Conservation (phyloP, 2,888 invertebrate genomes). For the Leptinotarsa juncta region DNA sequence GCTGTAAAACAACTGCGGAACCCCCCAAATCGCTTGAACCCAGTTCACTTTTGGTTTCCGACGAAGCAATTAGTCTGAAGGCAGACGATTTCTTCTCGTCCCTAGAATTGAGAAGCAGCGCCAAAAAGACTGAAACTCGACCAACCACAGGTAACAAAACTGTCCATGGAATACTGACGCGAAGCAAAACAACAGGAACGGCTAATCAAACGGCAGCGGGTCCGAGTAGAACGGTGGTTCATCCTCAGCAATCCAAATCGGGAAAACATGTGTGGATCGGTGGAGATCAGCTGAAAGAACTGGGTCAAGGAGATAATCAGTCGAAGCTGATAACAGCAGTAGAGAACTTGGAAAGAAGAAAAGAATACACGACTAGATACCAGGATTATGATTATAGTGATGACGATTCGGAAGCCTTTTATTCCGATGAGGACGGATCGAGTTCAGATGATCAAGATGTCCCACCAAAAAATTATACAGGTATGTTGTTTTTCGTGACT, state of each 20-base stretch:
- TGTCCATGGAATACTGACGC: constrained; percentile 63
- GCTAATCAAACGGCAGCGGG: constrained; percentile 50
- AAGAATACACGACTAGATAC: constrained; percentile 67
- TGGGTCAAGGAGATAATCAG: constrained; percentile 71
- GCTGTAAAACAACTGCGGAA: constrained; percentile 68
- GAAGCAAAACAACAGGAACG: constrained; percentile 64
- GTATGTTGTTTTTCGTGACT: constrained; percentile 21
- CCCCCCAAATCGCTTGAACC: constrained; percentile 59
- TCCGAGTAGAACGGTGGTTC: constrained; percentile 46
- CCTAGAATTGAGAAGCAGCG: constrained; percentile 81
- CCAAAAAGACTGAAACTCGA: constrained; percentile 67
- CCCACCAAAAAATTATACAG: constrained; percentile 71
- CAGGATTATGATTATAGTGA: constrained; percentile 62
- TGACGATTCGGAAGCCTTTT: constrained; percentile 54
- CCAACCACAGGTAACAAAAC: constrained; percentile 63
- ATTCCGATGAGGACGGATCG: constrained; percentile 57
- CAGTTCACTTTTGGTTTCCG: constrained; percentile 60
- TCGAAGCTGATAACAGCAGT: constrained; percentile 75
- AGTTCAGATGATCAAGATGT: constrained; percentile 65
- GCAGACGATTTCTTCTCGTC: constrained; percentile 91
- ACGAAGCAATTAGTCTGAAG: constrained; percentile 73
- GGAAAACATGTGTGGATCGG: constrained; percentile 74
- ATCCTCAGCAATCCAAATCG: constrained; percentile 58
- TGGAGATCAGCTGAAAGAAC: constrained; percentile 70
- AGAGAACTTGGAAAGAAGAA: constrained; percentile 72